A percentile compares a stretch with the other conserved stretches of the same genome.
phyloP scores from a whole-genome alignment of 2,888 invertebrate species.

The Dasypogon diadema region DNA sequence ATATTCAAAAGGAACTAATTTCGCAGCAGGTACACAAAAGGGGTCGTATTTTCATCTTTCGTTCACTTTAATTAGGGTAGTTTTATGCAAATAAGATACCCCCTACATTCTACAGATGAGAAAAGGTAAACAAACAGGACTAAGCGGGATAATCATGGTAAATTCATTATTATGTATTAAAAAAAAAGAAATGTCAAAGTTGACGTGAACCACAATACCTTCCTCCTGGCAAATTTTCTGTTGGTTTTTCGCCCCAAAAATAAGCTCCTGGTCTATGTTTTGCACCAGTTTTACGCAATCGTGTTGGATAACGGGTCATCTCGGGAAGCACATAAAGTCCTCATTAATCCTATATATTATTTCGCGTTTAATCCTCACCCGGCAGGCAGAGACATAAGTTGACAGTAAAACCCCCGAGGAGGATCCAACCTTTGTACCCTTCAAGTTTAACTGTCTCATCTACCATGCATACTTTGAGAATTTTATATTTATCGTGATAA shows the following conservation, averaged over 20 bases:
- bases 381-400: not conserved
- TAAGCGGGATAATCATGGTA: not conserved
- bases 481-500: too few relatives aligned
- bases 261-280: not conserved
- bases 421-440: too few relatives aligned
- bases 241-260: not conserved
- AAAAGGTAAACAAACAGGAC: not conserved
- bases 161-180: conserved; percentile 2
- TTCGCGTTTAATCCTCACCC: not conserved
- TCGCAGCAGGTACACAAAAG: not conserved
- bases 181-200: not conserved
- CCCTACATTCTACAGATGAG: not conserved
- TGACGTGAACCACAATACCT: not conserved
- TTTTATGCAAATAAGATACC: not conserved
- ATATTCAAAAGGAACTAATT: not conserved
- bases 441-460: too few relatives aligned
- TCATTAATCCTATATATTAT: conserved; percentile 12
- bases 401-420: not conserved
- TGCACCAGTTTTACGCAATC: too few relatives aligned
- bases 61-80: not conserved
- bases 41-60: not conserved
- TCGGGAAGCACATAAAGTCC: conserved; percentile 1
- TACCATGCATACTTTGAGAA: too few relatives aligned
- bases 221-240: not conserved
- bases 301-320: conserved; percentile 3